These are phyloP conservation scores for Delphinapterus leucas DNA, from an alignment of 2,113 vertebrate genomes.

Conservation along the genomic window DNA sequence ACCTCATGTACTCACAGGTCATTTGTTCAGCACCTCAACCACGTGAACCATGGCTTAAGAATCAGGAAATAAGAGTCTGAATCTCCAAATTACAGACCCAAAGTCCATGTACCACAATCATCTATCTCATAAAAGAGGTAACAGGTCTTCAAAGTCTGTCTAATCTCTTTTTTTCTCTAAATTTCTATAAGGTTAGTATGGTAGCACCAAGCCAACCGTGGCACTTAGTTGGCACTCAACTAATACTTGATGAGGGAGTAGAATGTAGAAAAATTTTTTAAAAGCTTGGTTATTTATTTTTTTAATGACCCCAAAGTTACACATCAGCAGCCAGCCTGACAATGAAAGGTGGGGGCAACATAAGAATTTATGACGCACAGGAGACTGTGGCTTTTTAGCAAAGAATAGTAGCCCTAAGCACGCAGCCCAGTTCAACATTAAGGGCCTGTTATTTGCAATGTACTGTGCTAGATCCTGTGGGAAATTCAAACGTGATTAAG, in stretches of 20 bases:
- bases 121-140: neutral
- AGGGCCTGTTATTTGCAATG: neutral
- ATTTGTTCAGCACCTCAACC: neutral
- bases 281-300: neutral
- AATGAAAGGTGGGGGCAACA: neutral
- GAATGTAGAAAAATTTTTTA: neutral
- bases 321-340: neutral
- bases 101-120: neutral
- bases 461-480: neutral
- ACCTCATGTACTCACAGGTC: neutral
- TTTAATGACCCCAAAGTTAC: neutral
- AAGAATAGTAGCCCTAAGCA: neutral
- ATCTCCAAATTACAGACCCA: neutral
- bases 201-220: neutral
- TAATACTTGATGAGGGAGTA: slow-evolving; percentile 9
- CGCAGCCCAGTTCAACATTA: neutral
- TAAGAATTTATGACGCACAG: neutral
- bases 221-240: neutral
- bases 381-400: neutral
- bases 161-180: neutral
- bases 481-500: slow-evolving; percentile 52
- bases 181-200: neutral
- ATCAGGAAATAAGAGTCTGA: neutral
- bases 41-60: neutral
- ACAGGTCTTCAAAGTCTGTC: neutral